Evolutionary conservation across 2,113 vertebrate species (phyloP), one percentile per base, ranked within the genome.

Genomic region (Solea senegalensis): DNA sequence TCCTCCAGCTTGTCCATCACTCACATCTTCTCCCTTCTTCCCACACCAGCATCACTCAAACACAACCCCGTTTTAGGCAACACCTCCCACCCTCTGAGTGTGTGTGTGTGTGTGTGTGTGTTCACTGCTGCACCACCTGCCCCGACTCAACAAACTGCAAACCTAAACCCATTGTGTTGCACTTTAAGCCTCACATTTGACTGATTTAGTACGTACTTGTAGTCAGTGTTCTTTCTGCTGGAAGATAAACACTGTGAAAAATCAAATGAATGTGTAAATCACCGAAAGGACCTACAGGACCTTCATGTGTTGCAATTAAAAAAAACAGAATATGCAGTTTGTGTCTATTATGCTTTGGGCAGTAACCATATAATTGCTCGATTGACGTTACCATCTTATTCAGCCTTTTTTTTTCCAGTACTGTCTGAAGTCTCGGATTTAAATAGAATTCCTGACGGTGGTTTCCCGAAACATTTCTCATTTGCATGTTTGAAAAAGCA

Each of bases 1-100:
- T 81, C 81, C 85, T 65, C 71, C 79, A 21, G 57, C 61, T 73
- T 52, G 67, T 85, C 81, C 58, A 1, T 87, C 86, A 86, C 16
- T 83, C 69, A 77, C 70, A 72, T 73, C 73, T 15, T 67, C 66
- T 72, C 65, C 39, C 49, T 67, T 50, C 82, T 69, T 83, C 80
- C 75, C 70, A 87, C 86, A 62, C 63, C 46, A 60, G 43, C 78
- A 67, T 71, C 78, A 69, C 65, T 84, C 73, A 65, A 21, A 21
- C 21, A 21, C 21, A 21, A 21, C 21, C 21, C 21, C 21, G 21
- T 21, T 21, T 21, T 21, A 21, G 71, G 72, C 50, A 82, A 58
- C 75, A 70, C 74, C 71, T 65, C 82, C 83, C 77, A 72, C 77
- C 77, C 54, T 64, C 45, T 43, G 69, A 65, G 57, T 52, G 48